Evolutionary conservation across 2,113 vertebrate genomes (phyloP).

Genomic region (Enhydra lutris): DNA sequence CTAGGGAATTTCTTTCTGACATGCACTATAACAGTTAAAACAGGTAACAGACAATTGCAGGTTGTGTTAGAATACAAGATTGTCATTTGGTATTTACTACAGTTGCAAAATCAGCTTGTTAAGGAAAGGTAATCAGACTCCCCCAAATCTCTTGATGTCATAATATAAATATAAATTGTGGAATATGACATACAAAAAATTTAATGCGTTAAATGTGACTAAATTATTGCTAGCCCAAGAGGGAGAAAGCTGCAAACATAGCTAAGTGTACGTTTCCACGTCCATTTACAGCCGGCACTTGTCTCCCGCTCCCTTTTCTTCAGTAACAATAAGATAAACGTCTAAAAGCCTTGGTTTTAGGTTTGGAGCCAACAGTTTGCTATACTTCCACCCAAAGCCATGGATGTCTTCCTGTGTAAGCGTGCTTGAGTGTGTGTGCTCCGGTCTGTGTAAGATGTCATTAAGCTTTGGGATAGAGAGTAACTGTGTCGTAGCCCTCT

Average conservation of each 20-base stretch:
- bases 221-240: constrained; percentile 40
- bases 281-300: not conserved
- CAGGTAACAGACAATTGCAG: constrained; percentile 13
- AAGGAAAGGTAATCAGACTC: not conserved
- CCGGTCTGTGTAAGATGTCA: constrained; percentile 61
- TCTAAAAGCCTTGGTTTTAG: constrained; percentile 64
- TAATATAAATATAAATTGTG: not conserved
- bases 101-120: constrained; percentile 30
- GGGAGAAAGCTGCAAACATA: constrained; percentile 45
- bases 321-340: not conserved
- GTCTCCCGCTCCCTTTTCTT: not conserved
- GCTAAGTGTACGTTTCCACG: constrained; percentile 18
- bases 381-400: constrained; percentile 60
- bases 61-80: constrained; percentile 35
- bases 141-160: not conserved
- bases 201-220: constrained; percentile 9
- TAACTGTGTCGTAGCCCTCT: constrained; percentile 92
- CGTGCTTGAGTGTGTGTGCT: constrained; percentile 24
- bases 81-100: constrained; percentile 39
- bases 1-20: constrained; percentile 39
- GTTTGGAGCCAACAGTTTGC: not conserved
- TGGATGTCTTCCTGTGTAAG: not conserved
- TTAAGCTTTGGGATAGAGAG: constrained; percentile 89
- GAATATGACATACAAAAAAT: not conserved
- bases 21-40: constrained; percentile 49